These are phyloP conservation scores for Atta cephalotes DNA, from an alignment of 1,140 invertebrate genomes.

Conservation along the genomic window DNA sequence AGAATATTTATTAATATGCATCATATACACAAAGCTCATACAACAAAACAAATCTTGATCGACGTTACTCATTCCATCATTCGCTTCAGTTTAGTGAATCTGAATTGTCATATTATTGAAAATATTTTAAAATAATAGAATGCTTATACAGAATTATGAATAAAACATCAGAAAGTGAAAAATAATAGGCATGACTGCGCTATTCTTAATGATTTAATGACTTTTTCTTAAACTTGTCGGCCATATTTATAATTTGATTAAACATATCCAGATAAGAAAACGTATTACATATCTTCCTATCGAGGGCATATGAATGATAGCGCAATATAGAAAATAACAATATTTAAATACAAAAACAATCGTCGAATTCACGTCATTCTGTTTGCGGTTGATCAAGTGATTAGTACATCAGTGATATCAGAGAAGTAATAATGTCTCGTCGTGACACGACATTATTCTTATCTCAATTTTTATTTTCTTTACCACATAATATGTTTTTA, in stretches of 20 bases:
- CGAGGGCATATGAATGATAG: background rate
- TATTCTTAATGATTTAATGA: slow-evolving; percentile 23
- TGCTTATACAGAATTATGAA: background rate
- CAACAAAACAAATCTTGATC: background rate
- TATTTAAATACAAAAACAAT: slow-evolving; percentile 35
- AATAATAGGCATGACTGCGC: background rate
- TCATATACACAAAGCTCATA: too few species aligned
- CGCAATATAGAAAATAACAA: slow-evolving; percentile 49
- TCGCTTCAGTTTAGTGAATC: background rate
- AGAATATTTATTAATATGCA: slow-evolving; percentile 12
- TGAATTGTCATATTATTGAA: background rate
- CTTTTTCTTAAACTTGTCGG: background rate
- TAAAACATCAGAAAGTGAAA: background rate
- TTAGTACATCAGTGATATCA: slow-evolving; percentile 77
- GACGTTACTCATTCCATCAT: background rate
- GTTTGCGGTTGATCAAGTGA: slow-evolving; percentile 77
- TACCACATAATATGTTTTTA: slow-evolving; percentile 1
- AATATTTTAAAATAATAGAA: slow-evolving; percentile 10
- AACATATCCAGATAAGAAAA: slow-evolving; percentile 29
- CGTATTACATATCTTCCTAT: slow-evolving; percentile 4
- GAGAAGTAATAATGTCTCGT: slow-evolving; percentile 55
- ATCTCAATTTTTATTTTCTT: background rate
- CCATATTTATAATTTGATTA: slow-evolving; percentile 40
- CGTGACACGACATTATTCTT: background rate
- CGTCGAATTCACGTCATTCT: slow-evolving; percentile 72